Conservation (phyloP, 1,140 invertebrate species). For the Rhagoletis zephyria region DNA sequence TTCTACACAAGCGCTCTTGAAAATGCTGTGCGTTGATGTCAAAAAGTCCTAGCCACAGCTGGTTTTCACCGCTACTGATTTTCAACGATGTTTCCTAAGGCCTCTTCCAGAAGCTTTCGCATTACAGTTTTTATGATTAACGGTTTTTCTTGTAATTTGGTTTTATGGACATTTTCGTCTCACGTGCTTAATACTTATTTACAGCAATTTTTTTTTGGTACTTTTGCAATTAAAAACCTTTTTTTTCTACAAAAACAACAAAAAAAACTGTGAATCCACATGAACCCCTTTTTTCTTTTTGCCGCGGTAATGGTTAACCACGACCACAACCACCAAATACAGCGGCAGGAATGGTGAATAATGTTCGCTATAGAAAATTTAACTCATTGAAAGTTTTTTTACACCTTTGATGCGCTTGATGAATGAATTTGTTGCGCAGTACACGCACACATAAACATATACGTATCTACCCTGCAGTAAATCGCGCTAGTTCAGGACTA, state of each 20-base stretch:
- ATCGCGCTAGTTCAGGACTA: too few relatives aligned
- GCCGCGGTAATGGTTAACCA: background rate
- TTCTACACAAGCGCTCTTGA: too few relatives aligned
- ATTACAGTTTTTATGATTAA: constrained; percentile 10
- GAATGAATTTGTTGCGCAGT: constrained; percentile 45
- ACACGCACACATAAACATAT: background rate
- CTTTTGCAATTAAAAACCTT: constrained; percentile 14
- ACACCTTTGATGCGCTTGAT: constrained; percentile 70
- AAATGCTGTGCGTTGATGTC: too few relatives aligned
- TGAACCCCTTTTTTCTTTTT: background rate
- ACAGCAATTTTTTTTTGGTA: constrained; percentile 61
- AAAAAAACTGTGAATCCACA: background rate
- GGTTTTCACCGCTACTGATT: background rate
- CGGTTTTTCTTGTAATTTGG: constrained; percentile 55
- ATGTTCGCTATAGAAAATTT: constrained; percentile 63
- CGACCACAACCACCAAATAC: background rate
- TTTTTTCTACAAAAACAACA: constrained; percentile 4
- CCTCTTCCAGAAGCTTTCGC: background rate
- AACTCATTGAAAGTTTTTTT: constrained; percentile 72
- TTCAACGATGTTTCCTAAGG: background rate
- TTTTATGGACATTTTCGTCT: constrained; percentile 57
- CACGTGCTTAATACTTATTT: constrained; percentile 55
- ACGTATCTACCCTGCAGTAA: background rate
- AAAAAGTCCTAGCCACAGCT: background rate
- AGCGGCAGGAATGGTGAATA: background rate